Base-by-base conservation (phyloP, 2,888 invertebrate genomes). In the Pasiphila rectangulata region DNA sequence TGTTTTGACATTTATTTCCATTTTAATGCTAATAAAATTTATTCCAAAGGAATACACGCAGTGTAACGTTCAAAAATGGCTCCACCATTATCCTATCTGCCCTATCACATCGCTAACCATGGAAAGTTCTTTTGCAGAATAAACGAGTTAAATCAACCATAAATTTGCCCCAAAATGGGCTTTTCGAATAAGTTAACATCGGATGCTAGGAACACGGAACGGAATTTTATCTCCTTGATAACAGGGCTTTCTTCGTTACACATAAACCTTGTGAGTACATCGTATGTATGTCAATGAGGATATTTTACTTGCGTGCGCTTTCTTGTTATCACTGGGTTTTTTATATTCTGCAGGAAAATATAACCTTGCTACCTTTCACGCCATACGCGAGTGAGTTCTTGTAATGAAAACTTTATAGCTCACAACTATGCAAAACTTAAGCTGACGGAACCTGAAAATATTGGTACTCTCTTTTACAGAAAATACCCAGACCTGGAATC, bases 71-170 rank as follows among this genome's bases (percentile, higher is more conserved):
- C 59, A 52, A 36, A 55, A 62, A 61, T 57, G 60, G 51, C 56
- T 46, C 25, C 45, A 57, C 58, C 60, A 63, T 67, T 67, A 63
- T 49, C 64, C 56, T 72, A 71, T 69, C 72, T 63, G 50, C 56
- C 57, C 62, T 64, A 69, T 72, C 65, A 64, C 63, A 69, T 70
- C 69, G 63, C 56, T 50, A 64, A 65, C 61, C 63, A 72, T 69
- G 60, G 63, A 69, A 74, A 73, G 67, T 74, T 74, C 72, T 72
- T 72, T 74, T 65, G 59, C 67, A 55, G 68, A 70, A 75, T 70
- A 78, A 80, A 79, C 75, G 79, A 78, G 81, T 81, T 79, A 79
- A 82, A 75, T 81, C 76, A 74, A 70, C 80, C 78, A 81, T 82
- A 83, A 82, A 82, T 82, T 78, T 64, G 59, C 60, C 61, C 64